Conservation (phyloP, 2,888 invertebrate species). For the Apeira syringaria region DNA sequence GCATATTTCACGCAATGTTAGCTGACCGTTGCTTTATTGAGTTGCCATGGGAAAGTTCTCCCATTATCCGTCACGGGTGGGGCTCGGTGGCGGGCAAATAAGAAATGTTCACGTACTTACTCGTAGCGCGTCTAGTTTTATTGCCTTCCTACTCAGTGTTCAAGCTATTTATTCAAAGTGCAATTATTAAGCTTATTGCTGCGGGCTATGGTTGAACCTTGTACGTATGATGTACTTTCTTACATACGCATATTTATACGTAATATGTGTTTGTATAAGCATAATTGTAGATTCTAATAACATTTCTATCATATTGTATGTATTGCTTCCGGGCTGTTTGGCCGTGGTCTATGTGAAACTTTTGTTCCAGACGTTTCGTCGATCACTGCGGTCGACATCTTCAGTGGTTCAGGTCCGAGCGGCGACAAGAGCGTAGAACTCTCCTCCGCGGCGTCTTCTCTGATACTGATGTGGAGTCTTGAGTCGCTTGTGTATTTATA, state of each 20-base stretch:
- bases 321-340: too few species aligned
- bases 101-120: conserved; percentile 31
- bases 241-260: not conserved
- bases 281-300: too few species aligned
- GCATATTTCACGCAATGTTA: conserved; percentile 75
- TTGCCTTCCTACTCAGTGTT: conserved; percentile 12
- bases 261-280: too few species aligned
- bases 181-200: conserved; percentile 11
- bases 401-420: too few species aligned
- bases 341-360: too few species aligned
- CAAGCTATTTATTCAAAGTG: conserved; percentile 14
- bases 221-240: conserved; percentile 3
- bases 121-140: conserved; percentile 17
- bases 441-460: too few species aligned
- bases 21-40: conserved; percentile 67
- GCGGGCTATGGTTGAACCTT: conserved; percentile 6
- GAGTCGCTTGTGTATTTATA: too few species aligned
- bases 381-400: too few species aligned
- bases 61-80: conserved; percentile 51
- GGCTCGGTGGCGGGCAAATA: conserved; percentile 44
- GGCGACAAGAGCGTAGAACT: too few species aligned
- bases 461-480: too few species aligned
- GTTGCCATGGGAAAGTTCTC: conserved; percentile 61
- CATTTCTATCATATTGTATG: too few species aligned
- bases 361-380: too few species aligned